These are phyloP conservation scores for Drosophila testacea DNA, from an alignment of 2,888 invertebrate genomes.

Conservation along the genomic window DNA sequence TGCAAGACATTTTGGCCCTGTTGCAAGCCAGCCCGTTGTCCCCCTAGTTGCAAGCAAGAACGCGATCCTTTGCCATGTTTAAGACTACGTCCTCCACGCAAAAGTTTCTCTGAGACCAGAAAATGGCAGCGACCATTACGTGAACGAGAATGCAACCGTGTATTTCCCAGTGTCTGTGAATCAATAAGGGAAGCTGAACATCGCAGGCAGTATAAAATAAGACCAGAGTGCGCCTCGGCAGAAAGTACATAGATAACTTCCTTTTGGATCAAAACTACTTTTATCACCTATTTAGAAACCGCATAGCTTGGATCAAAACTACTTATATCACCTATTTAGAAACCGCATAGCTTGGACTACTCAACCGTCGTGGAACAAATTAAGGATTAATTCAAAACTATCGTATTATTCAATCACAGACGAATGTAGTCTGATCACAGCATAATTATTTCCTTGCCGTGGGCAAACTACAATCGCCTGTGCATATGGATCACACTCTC, in stretches of 20 bases:
- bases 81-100: constrained; percentile 49
- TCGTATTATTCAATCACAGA: not conserved
- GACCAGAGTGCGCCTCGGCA: not conserved
- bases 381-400: not conserved
- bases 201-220: not conserved
- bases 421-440: constrained; percentile 19
- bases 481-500: not conserved
- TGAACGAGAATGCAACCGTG: not conserved
- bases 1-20: constrained; percentile 50
- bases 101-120: constrained; percentile 57
- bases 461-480: constrained; percentile 20
- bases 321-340: not conserved
- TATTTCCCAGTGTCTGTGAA: not conserved
- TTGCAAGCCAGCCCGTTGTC: constrained; percentile 46
- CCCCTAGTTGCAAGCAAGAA: constrained; percentile 14
- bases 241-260: not conserved
- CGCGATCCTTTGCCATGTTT: constrained; percentile 20
- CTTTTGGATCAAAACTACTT: not conserved
- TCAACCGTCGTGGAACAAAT: not conserved
- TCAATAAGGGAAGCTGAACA: not conserved
- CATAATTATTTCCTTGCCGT: not conserved
- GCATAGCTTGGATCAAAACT: not conserved
- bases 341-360: not conserved
- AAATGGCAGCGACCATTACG: constrained; percentile 4
- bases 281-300: not conserved